Percentiles rank a stretch among this genome's conserved stretches.
phyloP scores from a whole-genome alignment of 2,888 invertebrate species.

The Philereme vetulata region DNA sequence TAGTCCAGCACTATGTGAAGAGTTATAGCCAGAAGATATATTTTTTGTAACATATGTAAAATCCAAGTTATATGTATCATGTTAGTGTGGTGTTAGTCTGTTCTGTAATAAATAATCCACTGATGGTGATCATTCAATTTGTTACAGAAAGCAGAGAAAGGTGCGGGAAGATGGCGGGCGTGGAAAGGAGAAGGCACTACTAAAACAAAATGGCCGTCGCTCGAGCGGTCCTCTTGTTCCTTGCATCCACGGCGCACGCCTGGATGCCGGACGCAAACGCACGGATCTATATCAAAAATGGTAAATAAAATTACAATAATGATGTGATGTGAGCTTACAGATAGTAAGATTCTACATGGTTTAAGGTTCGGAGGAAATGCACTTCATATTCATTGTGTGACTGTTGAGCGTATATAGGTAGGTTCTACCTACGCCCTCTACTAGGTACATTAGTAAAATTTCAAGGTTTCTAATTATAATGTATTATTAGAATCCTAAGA shows the following conservation, averaged over 20 bases:
- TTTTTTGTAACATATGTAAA: too few species aligned
- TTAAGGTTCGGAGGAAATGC: too few species aligned
- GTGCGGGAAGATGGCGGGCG: slow-evolving; percentile 67
- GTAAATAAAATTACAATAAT: slow-evolving; percentile 61
- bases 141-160: slow-evolving; percentile 62
- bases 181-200: slow-evolving; percentile 67
- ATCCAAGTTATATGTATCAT: too few species aligned
- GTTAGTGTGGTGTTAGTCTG: background rate
- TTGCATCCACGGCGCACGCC: slow-evolving; percentile 84
- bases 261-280: slow-evolving; percentile 90
- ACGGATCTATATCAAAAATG: slow-evolving; percentile 86
- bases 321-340: background rate
- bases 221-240: slow-evolving; percentile 82
- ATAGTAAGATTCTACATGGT: too few species aligned
- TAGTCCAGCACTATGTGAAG: too few species aligned
- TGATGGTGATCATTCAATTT: slow-evolving; percentile 37
- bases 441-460: too few species aligned
- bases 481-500: too few species aligned
- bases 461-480: too few species aligned
- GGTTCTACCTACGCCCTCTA: too few species aligned
- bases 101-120: background rate
- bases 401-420: too few species aligned
- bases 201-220: slow-evolving; percentile 78
- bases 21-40: too few species aligned
- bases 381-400: too few species aligned